A percentile compares a stretch with the other conserved stretches of the same genome.
These are phyloP conservation scores for Chiloscyllium plagiosum DNA, from an alignment of 2,113 vertebrate species.

Conservation along the genomic window DNA sequence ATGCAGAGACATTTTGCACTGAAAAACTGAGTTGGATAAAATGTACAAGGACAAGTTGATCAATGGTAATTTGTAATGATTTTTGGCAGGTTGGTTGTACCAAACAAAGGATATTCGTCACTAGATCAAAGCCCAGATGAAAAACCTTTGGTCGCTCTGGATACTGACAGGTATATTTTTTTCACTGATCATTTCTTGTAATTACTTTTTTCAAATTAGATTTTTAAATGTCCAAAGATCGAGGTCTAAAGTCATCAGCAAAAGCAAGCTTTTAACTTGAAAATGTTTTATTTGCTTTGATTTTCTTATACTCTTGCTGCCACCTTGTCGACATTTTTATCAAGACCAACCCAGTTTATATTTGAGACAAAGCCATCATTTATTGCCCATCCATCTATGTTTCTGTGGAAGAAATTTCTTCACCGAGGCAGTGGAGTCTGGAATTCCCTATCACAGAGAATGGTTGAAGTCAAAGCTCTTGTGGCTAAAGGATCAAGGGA, in stretches of 20 bases:
- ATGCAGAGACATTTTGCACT: neutral
- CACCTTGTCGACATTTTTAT: too few species aligned
- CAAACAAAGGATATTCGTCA: slow-evolving; percentile 96
- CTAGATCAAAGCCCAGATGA: slow-evolving; percentile 98
- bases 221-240: neutral
- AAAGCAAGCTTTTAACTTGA: neutral
- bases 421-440: too few species aligned
- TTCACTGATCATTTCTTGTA: neutral
- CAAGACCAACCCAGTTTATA: too few species aligned
- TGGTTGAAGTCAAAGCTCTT: too few species aligned
- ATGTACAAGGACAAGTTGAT: neutral
- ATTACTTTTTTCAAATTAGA: neutral
- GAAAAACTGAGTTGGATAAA: neutral
- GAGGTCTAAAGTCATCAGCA: neutral
- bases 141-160: slow-evolving; percentile 92
- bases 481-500: too few species aligned
- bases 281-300: too few species aligned
- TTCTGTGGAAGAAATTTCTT: too few species aligned
- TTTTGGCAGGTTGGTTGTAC: slow-evolving; percentile 81
- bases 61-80: slow-evolving; percentile 41
- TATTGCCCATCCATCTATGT: neutral
- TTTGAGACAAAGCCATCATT: neutral
- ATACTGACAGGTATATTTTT: slow-evolving; percentile 86
- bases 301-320: too few species aligned
- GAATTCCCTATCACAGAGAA: too few species aligned